Conservation (phyloP, 1,140 invertebrate species). For the Drosophila kurseongensis region DNA sequence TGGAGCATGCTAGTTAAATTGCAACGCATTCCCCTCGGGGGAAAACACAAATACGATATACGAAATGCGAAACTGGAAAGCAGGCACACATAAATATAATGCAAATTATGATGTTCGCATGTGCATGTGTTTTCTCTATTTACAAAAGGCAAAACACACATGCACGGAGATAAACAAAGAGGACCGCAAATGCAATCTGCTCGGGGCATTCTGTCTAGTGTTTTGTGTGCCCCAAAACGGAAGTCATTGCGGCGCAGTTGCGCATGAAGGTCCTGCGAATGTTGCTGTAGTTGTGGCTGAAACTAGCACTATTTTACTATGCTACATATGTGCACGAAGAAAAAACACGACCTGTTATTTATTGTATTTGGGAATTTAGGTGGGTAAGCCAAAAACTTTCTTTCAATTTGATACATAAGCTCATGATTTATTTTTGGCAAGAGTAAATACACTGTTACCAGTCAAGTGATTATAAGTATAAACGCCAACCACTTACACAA, state of each 20-base stretch:
- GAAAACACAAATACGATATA: conserved; percentile 15
- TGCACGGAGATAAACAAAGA: conserved; percentile 45
- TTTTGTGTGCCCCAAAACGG: conserved; percentile 58
- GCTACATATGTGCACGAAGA: conserved; percentile 39
- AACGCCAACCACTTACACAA: too few relatives aligned
- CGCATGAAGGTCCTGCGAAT: conserved; percentile 59
- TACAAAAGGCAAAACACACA: conserved; percentile 49
- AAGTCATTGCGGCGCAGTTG: conserved; percentile 76
- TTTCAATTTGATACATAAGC: not conserved
- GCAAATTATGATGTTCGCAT: conserved; percentile 69
- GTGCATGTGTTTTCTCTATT: conserved; percentile 44
- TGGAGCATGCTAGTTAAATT: conserved; percentile 58
- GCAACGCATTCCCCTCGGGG: conserved; percentile 38
- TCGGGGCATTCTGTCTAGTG: conserved; percentile 35
- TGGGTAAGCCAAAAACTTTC: too few relatives aligned
- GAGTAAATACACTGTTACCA: too few relatives aligned
- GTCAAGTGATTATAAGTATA: too few relatives aligned
- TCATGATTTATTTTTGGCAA: not conserved
- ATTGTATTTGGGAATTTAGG: not conserved
- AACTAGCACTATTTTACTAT: conserved; percentile 25
- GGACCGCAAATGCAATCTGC: conserved; percentile 77
- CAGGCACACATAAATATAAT: conserved; percentile 49
- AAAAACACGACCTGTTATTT: not conserved
- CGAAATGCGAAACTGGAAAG: conserved; percentile 4
- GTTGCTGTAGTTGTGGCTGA: conserved; percentile 32